These are phyloP conservation scores for Leptoclinus maculatus DNA, from an alignment of 2,797 vertebrate species.

Conservation along the genomic window DNA sequence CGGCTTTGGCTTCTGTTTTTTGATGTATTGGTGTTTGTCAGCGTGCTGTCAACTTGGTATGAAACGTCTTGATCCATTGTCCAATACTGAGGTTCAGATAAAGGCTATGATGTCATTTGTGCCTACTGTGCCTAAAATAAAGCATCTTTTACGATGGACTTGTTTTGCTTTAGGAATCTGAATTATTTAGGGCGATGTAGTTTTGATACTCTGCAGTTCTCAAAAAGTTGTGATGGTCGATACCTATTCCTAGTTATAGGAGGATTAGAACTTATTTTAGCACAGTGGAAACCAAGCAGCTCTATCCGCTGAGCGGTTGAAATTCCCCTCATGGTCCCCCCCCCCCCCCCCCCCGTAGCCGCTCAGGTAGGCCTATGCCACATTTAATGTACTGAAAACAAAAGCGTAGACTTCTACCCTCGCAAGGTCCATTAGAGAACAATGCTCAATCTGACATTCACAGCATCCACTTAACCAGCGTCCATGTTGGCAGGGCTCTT, in stretches of 20 bases:
- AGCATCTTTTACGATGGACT: not conserved
- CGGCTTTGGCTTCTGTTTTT: constrained; percentile 29
- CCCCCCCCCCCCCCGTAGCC: constrained; percentile 32
- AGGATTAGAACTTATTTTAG: not conserved
- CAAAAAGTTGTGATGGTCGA: not conserved
- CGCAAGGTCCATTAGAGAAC: constrained; percentile 71
- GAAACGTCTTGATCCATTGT: constrained; percentile 15
- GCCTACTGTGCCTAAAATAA: not conserved
- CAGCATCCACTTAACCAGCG: constrained; percentile 66
- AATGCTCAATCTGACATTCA: constrained; percentile 70
- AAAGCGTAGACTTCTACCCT: constrained; percentile 43
- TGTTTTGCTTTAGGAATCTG: not conserved
- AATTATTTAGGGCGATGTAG: not conserved
- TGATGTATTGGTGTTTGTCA: constrained; percentile 27
- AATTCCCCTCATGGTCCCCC: constrained; percentile 9
- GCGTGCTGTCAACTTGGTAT: constrained; percentile 13
- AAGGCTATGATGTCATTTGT: not conserved
- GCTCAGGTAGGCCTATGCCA: constrained; percentile 50
- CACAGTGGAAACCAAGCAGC: not conserved
- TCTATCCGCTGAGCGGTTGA: not conserved
- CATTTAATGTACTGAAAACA: constrained; percentile 73
- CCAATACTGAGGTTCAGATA: constrained; percentile 6
- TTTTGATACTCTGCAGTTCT: not conserved
- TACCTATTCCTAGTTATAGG: not conserved
- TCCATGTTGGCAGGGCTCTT: constrained; percentile 49